Base-by-base conservation (phyloP, 2,888 invertebrate species). In the Tholera decimalis region DNA sequence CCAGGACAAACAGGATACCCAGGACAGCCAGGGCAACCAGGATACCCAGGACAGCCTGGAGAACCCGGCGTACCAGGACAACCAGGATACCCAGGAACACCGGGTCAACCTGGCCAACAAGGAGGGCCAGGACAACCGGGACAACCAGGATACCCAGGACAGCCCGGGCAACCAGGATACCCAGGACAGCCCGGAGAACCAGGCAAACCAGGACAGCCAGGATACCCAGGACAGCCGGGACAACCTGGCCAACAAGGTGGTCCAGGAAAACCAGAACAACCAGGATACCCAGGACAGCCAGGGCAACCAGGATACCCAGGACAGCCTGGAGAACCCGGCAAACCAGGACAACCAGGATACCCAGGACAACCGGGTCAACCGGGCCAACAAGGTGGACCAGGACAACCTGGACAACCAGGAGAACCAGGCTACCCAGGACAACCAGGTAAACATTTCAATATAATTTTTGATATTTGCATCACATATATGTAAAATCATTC, bases 11-110 rank as follows among this genome's bases (percentile, higher is more conserved):
- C 81, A 1, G 62, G 85, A 5, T n/a, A 74, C 2, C 84, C 87
- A 20, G 85, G 88, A 6, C 53, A 77, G 24, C 79, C 84, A 3
- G 80, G 83, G 0, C 7, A 79, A 0, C 60, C 51, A 20, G 56
- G 60, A 4, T 26, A 65, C 22, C 96, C 96, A 0, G 96, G 94
- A 41, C 90, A 86, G 11, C 96, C 96, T 13, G 92, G 92, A 0
- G 22, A 77, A 3, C 82, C 81, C 1, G 87, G 77, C 9, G 95
- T 73, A 37, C 74, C 80, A 24, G 83, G 80, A 9, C 68, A 79
- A 30, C 77, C 78, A 3, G 77, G 76, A 0, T 69, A 57, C 2
- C 95, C 20, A 83, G 88, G 67, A 83, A 58, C 76, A 1, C 85
- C 85, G 3, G 87, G 89, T 7, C 59, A 79, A 3, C 88, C 91